These are phyloP conservation scores for Syngnathus typhle DNA, from an alignment of 2,113 vertebrate species.

Conservation along the genomic window DNA sequence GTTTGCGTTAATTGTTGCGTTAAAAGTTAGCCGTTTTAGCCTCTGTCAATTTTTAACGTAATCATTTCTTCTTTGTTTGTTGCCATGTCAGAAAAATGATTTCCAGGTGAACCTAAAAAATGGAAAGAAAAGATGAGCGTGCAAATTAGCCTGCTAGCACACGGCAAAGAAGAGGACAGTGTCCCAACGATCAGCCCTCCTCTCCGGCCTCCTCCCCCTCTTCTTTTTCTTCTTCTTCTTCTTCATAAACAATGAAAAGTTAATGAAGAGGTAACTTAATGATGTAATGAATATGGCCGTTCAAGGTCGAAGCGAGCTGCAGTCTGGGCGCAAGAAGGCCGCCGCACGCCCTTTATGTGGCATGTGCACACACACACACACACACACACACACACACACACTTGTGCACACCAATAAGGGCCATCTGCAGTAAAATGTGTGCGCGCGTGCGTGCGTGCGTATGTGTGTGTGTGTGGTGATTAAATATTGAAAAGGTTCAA, in stretches of 20 bases:
- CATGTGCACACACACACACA: not conserved
- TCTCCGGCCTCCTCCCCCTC: constrained; percentile 22
- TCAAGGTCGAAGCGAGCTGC: constrained; percentile 73
- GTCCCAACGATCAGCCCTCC: constrained; percentile 20
- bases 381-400: not conserved
- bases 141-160: not conserved
- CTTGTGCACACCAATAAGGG: constrained; percentile 4
- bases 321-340: constrained; percentile 48
- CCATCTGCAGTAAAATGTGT: constrained; percentile 18
- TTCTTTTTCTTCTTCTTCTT: constrained; percentile 45
- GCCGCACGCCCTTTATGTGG: constrained; percentile 13
- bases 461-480: constrained; percentile 46
- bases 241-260: constrained; percentile 81
- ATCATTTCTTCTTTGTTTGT: no score
- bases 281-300: constrained; percentile 78
- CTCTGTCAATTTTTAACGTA: no score
- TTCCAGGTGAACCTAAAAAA: not conserved
- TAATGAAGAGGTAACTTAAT: constrained; percentile 82
- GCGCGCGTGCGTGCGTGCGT: constrained; percentile 11
- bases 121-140: not conserved
- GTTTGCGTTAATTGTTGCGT: no score
- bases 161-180: constrained; percentile 8
- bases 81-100: no score
- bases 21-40: no score
- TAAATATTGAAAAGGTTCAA: constrained; percentile 74